Percentiles rank a stretch among this genome's conserved stretches.
These are phyloP conservation scores for Lithobius niger DNA, from an alignment of 1,140 invertebrate genomes.

Conservation along the genomic window DNA sequence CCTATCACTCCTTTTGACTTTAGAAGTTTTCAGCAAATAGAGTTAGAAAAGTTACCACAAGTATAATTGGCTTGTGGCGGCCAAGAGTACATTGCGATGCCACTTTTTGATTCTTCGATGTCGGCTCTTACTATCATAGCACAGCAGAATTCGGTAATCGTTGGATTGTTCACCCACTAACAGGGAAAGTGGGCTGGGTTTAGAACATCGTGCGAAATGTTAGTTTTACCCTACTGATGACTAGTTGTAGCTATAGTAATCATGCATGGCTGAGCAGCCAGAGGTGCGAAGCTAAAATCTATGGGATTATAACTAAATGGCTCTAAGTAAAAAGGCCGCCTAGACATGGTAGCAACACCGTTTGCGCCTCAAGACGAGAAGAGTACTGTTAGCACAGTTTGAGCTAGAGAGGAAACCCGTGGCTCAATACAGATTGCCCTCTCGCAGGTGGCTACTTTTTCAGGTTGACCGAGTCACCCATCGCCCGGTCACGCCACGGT, in stretches of 20 bases:
- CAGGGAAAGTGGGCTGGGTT: constrained; percentile 62
- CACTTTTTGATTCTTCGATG: too few species aligned
- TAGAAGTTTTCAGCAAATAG: constrained; percentile 40
- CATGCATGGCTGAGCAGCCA: constrained; percentile 36
- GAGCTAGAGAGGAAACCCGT: not conserved
- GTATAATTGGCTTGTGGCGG: too few species aligned
- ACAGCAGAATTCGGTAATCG: constrained; percentile 69
- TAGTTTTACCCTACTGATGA: constrained; percentile 60
- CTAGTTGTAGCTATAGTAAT: constrained; percentile 36
- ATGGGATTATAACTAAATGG: constrained; percentile 68
- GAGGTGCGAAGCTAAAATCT: constrained; percentile 59
- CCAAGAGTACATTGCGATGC: constrained; percentile 70
- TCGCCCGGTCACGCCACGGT: too few species aligned
- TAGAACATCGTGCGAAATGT: constrained; percentile 65
- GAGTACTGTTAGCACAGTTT: constrained; percentile 14
- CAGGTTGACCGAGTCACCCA: not conserved
- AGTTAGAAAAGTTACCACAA: constrained; percentile 70
- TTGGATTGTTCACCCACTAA: constrained; percentile 66
- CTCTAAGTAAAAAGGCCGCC: constrained; percentile 59
- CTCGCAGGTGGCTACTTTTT: not conserved
- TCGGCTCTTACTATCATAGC: constrained; percentile 77
- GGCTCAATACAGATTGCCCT: not conserved
- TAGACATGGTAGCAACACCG: constrained; percentile 37
- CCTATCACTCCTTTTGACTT: constrained; percentile 67
- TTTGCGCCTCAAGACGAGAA: constrained; percentile 17